Evolutionary conservation across 2,888 invertebrate species (phyloP), one percentile per base, ranked within the genome.

Genomic region (Pyrgus malvae): DNA sequence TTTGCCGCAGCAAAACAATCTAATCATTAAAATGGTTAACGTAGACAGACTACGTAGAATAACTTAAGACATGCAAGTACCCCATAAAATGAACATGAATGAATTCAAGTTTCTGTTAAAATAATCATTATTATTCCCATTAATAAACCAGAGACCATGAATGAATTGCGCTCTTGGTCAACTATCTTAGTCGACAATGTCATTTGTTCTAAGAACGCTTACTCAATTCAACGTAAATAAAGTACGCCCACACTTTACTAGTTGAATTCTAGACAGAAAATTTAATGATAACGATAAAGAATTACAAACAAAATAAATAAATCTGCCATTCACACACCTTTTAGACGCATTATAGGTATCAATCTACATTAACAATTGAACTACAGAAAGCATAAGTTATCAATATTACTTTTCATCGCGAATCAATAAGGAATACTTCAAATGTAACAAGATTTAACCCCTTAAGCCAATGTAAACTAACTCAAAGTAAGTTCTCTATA

Each of bases 221-320:
- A 45, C 45, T 12, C 37, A 53, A 38, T 58, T 42, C 57, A 44
- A 48, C 58, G 62, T 48, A 55, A 62, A 61, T 63, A 60, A 54
- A 59, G 49, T 56, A 45, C 51, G 35, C 58, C 61, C 53, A 62
- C 61, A 44, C 55, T 11, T 29, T 16, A 35, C 14, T 27, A 29
- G 44, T 44, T 51, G 42, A 27, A 11, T 29, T 12, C 27, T 21
- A 12, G 37, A 51, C 51, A 51, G 9, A 42, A 51, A 42, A 44
- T 51, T 51, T 51, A 51, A 8, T 27, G 44, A 27, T 51, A 19
- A 37, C 35, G 50, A 42, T 51, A 35, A 51, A 51, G 44, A 29
- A 38, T 53, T 45, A 37, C 27, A 27, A 23, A 23, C 23, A 23
- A n/a, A n/a, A n/a, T n/a, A n/a, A n/a, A n/a, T n/a, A n/a, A n/a